These are phyloP conservation scores for Plebejus anna DNA, from an alignment of 2,888 invertebrate genomes.

Conservation along the genomic window DNA sequence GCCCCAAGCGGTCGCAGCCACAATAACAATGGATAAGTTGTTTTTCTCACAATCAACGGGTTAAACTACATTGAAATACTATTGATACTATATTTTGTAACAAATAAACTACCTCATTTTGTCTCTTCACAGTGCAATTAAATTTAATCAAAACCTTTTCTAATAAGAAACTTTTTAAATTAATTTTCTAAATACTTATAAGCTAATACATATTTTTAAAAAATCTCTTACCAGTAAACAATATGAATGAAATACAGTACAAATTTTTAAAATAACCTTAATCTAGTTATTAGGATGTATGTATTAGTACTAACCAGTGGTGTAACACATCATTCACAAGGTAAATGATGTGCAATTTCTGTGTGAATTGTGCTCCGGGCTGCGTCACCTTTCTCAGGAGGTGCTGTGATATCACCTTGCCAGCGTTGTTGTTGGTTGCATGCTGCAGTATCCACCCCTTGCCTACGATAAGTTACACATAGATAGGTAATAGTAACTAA, in stretches of 20 bases:
- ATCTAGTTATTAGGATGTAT: conserved; percentile 32
- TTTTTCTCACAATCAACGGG: too few relatives aligned
- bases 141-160: neutral
- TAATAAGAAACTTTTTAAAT: neutral
- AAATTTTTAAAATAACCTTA: neutral
- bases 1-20: too few relatives aligned
- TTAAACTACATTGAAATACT: too few relatives aligned
- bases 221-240: neutral
- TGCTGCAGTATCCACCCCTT: conserved; percentile 99
- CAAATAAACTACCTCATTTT: too few relatives aligned
- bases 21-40: too few relatives aligned
- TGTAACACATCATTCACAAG: conserved; percentile 99
- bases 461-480: conserved; percentile 62
- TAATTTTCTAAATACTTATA: neutral
- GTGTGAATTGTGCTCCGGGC: conserved; percentile 87
- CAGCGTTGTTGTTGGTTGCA: conserved; percentile 88
- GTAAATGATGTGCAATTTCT: conserved; percentile 98
- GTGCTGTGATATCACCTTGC: conserved; percentile 93
- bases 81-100: too few relatives aligned
- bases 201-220: neutral
- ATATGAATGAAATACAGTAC: neutral
- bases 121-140: neutral
- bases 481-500: neutral
- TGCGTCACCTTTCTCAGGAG: conserved; percentile 90
- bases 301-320: conserved; percentile 88